A percentile compares a stretch with the other conserved stretches of the same genome.
Evolutionary conservation across 92 coral and sea anemone species (phyloP).

Genomic region (Palythoa heliodiscus): DNA sequence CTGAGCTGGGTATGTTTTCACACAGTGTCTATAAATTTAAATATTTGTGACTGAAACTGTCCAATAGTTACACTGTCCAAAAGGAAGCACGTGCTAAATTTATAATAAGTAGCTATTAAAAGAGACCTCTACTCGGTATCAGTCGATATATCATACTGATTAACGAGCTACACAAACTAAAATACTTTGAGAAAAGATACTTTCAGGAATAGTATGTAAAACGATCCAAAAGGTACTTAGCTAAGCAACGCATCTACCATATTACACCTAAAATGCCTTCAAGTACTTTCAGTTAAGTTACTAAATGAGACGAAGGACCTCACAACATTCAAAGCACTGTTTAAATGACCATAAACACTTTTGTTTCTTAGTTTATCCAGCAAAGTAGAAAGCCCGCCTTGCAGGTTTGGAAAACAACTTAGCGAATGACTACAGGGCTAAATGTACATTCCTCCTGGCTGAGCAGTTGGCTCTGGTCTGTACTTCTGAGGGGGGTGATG

Average conservation of each 20-base stretch:
- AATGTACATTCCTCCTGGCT: slow-evolving; percentile 40
- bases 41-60: neutral
- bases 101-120: too few species aligned
- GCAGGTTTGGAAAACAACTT: neutral
- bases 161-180: neutral
- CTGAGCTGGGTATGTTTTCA: neutral
- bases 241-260: neutral
- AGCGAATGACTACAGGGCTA: neutral
- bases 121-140: neutral
- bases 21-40: neutral
- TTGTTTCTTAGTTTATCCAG: neutral
- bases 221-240: neutral
- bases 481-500: slow-evolving; percentile 75
- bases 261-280: neutral
- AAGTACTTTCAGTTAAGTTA: neutral
- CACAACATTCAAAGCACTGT: neutral
- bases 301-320: neutral
- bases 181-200: neutral
- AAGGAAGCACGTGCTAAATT: neutral
- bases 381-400: neutral
- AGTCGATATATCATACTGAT: too few species aligned
- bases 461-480: slow-evolving; percentile 58
- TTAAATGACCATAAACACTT: too few species aligned
- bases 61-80: neutral
- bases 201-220: neutral